These are phyloP conservation scores for Gandaritis pyraliata DNA, from an alignment of 2,888 invertebrate species.

Conservation along the genomic window DNA sequence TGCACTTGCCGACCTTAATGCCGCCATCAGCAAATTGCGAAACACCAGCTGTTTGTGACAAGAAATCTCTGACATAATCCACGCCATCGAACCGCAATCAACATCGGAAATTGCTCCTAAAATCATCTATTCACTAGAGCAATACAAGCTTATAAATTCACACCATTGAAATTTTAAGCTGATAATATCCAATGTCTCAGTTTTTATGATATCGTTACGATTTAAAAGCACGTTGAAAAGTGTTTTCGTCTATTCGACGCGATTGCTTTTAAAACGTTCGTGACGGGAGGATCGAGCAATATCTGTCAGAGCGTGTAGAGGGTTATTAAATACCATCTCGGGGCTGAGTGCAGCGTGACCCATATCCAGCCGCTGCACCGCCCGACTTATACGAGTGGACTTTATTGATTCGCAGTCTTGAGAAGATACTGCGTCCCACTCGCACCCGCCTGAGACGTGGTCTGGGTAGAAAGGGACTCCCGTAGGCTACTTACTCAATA, in stretches of 20 bases:
- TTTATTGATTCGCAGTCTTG: constrained; percentile 85
- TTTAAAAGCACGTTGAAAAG: constrained; percentile 56
- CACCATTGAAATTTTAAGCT: constrained; percentile 42
- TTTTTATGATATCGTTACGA: constrained; percentile 54
- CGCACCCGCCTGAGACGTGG: constrained; percentile 39
- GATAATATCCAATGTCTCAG: constrained; percentile 39
- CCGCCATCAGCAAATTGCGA: constrained; percentile 82
- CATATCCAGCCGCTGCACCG: constrained; percentile 78
- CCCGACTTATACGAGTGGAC: constrained; percentile 82
- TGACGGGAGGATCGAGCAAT: constrained; percentile 62
- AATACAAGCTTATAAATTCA: constrained; percentile 26
- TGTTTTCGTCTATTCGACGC: constrained; percentile 50
- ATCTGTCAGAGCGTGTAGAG: constrained; percentile 67
- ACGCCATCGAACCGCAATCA: constrained; percentile 69
- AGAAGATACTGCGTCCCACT: constrained; percentile 75
- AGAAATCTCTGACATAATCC: constrained; percentile 76
- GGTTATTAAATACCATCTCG: constrained; percentile 78
- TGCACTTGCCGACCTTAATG: constrained; percentile 79
- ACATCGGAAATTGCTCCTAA: constrained; percentile 62
- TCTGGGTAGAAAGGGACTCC: constrained; percentile 54
- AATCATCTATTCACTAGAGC: constrained; percentile 54
- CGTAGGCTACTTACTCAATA: constrained; percentile 80
- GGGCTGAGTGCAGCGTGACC: constrained; percentile 80
- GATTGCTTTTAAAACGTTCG: constrained; percentile 51
- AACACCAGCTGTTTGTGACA: constrained; percentile 78